A percentile compares a stretch with the other conserved stretches of the same genome.
These are phyloP conservation scores for Lottia gigantea DNA, from an alignment of 2,888 invertebrate genomes.

Conservation along the genomic window DNA sequence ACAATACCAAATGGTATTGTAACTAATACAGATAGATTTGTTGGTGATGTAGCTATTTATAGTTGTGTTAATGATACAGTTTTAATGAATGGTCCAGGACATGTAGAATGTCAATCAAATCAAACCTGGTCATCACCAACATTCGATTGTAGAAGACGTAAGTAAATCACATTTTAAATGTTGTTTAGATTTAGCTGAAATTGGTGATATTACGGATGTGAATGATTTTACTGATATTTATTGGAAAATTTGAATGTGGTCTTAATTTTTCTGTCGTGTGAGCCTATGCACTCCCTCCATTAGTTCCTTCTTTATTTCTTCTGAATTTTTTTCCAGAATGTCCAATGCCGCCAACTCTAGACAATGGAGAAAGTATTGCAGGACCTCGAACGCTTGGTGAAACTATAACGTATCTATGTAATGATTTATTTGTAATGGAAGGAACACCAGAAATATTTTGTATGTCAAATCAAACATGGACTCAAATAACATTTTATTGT, in stretches of 20 bases:
- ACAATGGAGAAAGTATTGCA: background rate
- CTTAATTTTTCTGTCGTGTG: no score
- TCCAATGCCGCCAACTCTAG: background rate
- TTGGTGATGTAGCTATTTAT: background rate
- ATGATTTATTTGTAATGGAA: background rate
- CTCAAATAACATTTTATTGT: background rate
- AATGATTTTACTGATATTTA: no score
- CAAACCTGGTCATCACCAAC: background rate
- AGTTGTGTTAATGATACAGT: background rate
- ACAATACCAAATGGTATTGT: background rate
- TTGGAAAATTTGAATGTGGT: no score
- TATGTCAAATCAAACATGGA: background rate
- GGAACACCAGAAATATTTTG: background rate
- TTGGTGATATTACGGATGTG: no score
- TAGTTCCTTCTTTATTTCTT: no score
- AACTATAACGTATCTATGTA: background rate
- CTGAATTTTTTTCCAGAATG: slow-evolving; percentile 1
- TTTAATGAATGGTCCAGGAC: background rate
- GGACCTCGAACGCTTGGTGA: background rate
- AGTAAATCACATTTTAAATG: background rate
- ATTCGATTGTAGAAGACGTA: background rate
- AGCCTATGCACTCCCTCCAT: no score
- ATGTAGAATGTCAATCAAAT: background rate
- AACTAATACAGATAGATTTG: background rate
- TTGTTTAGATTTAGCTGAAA: no score